phyloP scores from a whole-genome alignment of 2,797 vertebrate species.

The Alfaro cultratus region DNA sequence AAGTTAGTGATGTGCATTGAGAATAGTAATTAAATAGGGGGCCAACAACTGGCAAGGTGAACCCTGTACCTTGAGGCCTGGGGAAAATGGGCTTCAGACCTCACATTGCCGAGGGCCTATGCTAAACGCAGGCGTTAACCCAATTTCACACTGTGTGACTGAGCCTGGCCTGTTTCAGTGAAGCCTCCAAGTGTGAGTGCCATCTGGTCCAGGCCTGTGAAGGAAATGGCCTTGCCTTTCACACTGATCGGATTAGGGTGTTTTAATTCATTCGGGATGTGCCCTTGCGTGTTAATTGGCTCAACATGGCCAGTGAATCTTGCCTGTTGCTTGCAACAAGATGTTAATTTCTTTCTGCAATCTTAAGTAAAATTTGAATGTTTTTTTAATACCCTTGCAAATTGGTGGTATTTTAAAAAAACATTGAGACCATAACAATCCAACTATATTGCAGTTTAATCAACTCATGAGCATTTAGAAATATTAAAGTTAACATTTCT shows the following conservation, averaged over 20 bases:
- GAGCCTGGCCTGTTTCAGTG: conserved; percentile 76
- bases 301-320: conserved; percentile 83
- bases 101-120: conserved; percentile 72
- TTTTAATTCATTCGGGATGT: conserved; percentile 86
- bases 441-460: neutral
- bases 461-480: neutral
- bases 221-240: conserved; percentile 84
- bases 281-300: conserved; percentile 85
- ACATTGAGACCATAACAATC: neutral
- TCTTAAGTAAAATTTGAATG: conserved; percentile 34
- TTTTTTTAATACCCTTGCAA: conserved; percentile 1
- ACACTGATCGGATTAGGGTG: conserved; percentile 84
- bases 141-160: conserved; percentile 86
- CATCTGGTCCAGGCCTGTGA: conserved; percentile 82
- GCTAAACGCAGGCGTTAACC: conserved; percentile 82
- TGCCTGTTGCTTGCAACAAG: conserved; percentile 68
- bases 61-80: conserved; percentile 76
- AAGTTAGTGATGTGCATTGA: conserved; percentile 64
- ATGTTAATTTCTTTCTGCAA: conserved; percentile 55
- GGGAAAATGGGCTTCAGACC: conserved; percentile 70
- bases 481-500: neutral
- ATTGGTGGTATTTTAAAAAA: neutral
- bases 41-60: conserved; percentile 67
- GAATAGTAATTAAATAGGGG: conserved; percentile 78
- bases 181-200: conserved; percentile 73